phyloP scores from a whole-genome alignment of 1,140 invertebrate genomes.

The Drosophila paulistorum region DNA sequence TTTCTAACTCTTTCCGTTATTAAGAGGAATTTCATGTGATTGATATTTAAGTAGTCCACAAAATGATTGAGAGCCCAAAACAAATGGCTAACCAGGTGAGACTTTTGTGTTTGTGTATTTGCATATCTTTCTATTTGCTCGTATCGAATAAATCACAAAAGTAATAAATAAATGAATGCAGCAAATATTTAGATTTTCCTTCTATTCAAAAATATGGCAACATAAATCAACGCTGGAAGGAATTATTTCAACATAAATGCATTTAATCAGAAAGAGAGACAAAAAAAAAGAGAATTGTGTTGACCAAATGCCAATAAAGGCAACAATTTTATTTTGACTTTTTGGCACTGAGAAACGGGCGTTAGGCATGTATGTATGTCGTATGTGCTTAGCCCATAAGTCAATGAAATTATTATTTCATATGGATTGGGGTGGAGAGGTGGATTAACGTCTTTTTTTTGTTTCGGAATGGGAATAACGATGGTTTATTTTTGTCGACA shows the following conservation, averaged over 20 bases:
- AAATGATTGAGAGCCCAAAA: constrained; percentile 20
- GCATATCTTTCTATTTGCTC: background rate
- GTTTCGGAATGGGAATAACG: background rate
- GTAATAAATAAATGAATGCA: constrained; percentile 25
- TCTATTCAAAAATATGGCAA: constrained; percentile 20
- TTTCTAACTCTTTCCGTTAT: background rate
- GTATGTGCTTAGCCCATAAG: constrained; percentile 43
- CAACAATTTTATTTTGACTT: constrained; percentile 42
- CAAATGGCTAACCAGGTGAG: constrained; percentile 26
- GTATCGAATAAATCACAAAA: constrained; percentile 6
- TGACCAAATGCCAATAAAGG: constrained; percentile 44
- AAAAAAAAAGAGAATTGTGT: constrained; percentile 12
- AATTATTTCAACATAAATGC: constrained; percentile 38
- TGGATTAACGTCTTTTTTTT: background rate
- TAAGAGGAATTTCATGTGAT: constrained; percentile 18
- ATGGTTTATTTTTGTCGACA: constrained; percentile 59
- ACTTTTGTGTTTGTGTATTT: background rate
- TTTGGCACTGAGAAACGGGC: constrained; percentile 30
- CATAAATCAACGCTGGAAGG: constrained; percentile 42
- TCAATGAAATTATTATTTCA: constrained; percentile 54
- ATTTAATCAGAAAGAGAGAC: constrained; percentile 29
- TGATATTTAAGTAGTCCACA: constrained; percentile 29
- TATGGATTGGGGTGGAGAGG: constrained; percentile 3
- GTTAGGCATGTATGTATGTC: background rate
- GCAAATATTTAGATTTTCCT: constrained; percentile 29